A percentile compares a stretch with the other conserved stretches of the same genome.
These are phyloP conservation scores for Bactericera cockerelli DNA, from an alignment of 1,140 invertebrate species.

Conservation along the genomic window DNA sequence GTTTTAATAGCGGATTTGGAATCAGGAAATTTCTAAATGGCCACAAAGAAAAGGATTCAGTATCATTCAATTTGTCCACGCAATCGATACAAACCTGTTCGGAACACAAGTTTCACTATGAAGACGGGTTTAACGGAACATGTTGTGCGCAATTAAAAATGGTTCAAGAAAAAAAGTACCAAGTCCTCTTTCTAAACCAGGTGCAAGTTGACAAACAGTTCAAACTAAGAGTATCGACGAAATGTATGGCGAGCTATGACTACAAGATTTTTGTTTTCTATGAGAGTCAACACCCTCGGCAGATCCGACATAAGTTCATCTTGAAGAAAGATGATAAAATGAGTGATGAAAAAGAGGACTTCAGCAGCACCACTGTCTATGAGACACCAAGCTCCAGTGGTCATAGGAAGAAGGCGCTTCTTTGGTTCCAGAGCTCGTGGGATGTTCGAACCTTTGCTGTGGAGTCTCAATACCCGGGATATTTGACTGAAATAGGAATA, in stretches of 20 bases:
- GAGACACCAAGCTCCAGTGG: neutral
- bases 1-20: neutral
- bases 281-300: neutral
- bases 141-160: neutral
- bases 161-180: neutral
- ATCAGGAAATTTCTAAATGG: neutral
- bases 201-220: neutral
- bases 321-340: neutral
- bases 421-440: neutral
- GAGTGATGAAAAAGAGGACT: neutral
- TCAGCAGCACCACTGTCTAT: neutral
- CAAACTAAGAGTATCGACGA: neutral
- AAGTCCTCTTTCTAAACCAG: neutral
- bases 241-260: neutral
- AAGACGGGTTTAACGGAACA: neutral
- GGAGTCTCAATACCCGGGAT: neutral
- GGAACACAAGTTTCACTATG: neutral
- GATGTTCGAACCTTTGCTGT: neutral
- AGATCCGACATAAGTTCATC: neutral
- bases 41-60: neutral
- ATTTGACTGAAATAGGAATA: neutral
- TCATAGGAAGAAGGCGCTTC: neutral
- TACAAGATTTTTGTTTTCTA: neutral
- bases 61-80: neutral
- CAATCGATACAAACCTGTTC: neutral